Evolutionary conservation across 2,113 vertebrate genomes (phyloP).

Genomic region (Cnemophilus loriae): DNA sequence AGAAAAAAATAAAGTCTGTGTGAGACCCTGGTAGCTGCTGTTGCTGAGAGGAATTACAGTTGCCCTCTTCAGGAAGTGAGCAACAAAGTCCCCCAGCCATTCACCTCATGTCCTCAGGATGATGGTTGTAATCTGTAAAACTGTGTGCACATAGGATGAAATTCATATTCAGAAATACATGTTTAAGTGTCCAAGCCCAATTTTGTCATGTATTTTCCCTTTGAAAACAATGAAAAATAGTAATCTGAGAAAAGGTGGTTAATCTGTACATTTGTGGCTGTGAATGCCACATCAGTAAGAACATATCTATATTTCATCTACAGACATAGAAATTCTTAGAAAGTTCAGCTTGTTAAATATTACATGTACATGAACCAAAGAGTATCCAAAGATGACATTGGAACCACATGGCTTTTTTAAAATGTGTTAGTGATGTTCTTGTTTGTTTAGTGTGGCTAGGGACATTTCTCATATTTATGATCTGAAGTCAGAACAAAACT

Average conservation of each 20-base stretch:
- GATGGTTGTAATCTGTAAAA: not conserved
- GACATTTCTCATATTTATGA: not conserved
- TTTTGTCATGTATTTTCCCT: not conserved
- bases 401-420: not conserved
- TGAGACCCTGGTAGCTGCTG: not conserved
- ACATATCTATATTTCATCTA: not conserved
- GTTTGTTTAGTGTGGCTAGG: not conserved
- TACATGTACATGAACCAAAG: not conserved
- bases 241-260: not conserved
- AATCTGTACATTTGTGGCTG: not conserved
- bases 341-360: not conserved
- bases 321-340: not conserved
- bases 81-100: not conserved
- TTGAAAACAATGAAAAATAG: not conserved
- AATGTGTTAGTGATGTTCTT: not conserved
- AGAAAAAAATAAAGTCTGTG: not conserved
- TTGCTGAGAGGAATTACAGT: not conserved
- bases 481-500: not conserved
- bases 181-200: not conserved
- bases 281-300: not conserved
- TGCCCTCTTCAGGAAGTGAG: not conserved
- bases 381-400: not conserved
- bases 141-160: not conserved
- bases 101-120: not conserved
- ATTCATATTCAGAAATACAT: rapidly evolving